Base-by-base conservation (phyloP, 1,140 invertebrate species). In the Doryteuthis pealeii region DNA sequence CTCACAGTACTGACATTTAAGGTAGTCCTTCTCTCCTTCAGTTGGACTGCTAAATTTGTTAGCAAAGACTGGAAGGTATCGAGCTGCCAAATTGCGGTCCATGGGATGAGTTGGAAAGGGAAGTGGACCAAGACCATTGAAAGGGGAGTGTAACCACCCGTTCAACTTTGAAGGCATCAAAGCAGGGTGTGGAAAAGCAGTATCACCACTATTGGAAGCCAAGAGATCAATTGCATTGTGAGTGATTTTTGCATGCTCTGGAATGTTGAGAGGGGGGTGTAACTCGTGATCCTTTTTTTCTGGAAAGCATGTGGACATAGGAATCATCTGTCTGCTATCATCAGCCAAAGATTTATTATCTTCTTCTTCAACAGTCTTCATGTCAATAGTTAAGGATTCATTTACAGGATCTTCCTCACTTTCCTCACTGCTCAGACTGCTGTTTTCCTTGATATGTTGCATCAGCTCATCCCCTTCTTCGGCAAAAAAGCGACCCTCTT, bases 1-100 rank as follows among this genome's bases (percentile, higher is more conserved):
- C 75, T 86, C 84, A 77, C 84, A 86, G 77, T 80, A 86, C 78
- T 86, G 85, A 76, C 86, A 85, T 76, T 86, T 86, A 12, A 87
- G 80, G 72, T 87, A 87, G 74, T 86, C 85, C 72, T 85, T 86
- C 73, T 86, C 84, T 70, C 81, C 77, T 76, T 84, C 83, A 66
- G 75, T 71, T 18, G 77, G 77, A 15, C 75, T 75, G 10, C 77
- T 76, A 35, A 80, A 80, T 31, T 82, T 79, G 67, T 81, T 82
- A 66, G 79, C 80, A 49, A 83, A 82, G 18, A 80, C 80, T 76
- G 81, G 77, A 78, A 84, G 79, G 70, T 83, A 84, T 58, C 80
- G 78, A n/a, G 75, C 78, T 28, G 83, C 73, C 31, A 35, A 70
- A 71, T 76, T 79, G 72, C 79, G 82, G 40, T 86, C 84, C 67